phyloP scores from a whole-genome alignment of 1,140 invertebrate genomes.

The Mylabris phalerata region DNA sequence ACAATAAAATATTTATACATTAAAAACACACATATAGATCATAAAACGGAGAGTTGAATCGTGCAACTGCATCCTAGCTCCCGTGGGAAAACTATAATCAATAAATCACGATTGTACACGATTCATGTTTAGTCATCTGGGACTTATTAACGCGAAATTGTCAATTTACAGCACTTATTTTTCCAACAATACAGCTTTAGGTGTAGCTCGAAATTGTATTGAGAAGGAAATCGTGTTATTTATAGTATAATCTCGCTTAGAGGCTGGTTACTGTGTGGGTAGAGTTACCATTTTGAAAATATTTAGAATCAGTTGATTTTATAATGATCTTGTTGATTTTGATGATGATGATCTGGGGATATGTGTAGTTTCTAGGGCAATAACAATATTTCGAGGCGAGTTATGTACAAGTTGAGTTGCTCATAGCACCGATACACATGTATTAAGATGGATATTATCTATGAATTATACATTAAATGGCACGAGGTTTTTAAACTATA shows the following conservation, averaged over 20 bases:
- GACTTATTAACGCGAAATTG: no score
- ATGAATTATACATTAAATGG: conserved; percentile 27
- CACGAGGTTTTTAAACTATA: conserved; percentile 14
- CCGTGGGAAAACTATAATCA: conserved; percentile 3
- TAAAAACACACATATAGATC: no score
- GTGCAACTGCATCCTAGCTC: conserved; percentile 2
- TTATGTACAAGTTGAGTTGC: conserved; percentile 29
- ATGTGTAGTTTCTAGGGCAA: conserved; percentile 10
- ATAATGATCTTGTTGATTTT: conserved; percentile 13
- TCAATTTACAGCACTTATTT: no score
- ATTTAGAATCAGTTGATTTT: no score
- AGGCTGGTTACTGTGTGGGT: conserved; percentile 3
- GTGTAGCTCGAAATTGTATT: not conserved
- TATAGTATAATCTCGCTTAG: no score
- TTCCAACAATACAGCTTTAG: not conserved
- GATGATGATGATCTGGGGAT: not conserved
- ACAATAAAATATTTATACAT: no score
- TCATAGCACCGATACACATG: conserved; percentile 24
- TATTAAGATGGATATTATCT: conserved; percentile 14
- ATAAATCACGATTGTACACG: not conserved
- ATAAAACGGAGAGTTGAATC: not conserved
- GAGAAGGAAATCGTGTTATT: no score
- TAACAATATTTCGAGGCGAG: conserved; percentile 33
- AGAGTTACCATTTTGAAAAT: not conserved
- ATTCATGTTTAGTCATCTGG: no score